These are phyloP conservation scores for Uria aalge DNA, from an alignment of 2,113 vertebrate genomes.

Conservation along the genomic window DNA sequence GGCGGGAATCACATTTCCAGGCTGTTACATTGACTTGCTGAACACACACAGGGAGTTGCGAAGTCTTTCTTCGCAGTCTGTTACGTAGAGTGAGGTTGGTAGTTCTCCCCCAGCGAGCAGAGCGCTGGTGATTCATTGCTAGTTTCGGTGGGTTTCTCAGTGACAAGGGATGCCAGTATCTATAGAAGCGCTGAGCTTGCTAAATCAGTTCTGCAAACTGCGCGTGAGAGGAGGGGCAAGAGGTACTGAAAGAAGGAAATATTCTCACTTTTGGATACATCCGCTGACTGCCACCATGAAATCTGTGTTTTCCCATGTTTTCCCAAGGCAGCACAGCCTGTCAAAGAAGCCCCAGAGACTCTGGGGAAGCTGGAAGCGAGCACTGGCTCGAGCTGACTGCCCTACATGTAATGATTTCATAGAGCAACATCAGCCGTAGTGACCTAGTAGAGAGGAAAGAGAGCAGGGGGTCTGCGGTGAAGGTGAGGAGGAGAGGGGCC, in stretches of 20 bases:
- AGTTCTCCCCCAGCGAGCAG: background rate
- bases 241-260: background rate
- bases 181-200: background rate
- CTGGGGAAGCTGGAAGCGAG: background rate
- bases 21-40: background rate
- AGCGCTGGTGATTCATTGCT: background rate
- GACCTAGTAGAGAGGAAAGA: background rate
- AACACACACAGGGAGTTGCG: background rate
- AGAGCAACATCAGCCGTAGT: background rate
- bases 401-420: background rate
- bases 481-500: background rate
- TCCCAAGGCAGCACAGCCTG: background rate
- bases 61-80: background rate
- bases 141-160: background rate
- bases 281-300: background rate
- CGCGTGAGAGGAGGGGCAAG: background rate
- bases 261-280: background rate
- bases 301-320: background rate
- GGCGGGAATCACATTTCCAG: background rate
- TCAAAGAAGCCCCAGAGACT: conserved; percentile 1
- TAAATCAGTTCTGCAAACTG: background rate
- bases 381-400: background rate
- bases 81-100: background rate
- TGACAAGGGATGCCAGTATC: background rate
- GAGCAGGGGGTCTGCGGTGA: background rate